Conservation (phyloP, 2,113 vertebrate species). For the Cinclus mexicanus region DNA sequence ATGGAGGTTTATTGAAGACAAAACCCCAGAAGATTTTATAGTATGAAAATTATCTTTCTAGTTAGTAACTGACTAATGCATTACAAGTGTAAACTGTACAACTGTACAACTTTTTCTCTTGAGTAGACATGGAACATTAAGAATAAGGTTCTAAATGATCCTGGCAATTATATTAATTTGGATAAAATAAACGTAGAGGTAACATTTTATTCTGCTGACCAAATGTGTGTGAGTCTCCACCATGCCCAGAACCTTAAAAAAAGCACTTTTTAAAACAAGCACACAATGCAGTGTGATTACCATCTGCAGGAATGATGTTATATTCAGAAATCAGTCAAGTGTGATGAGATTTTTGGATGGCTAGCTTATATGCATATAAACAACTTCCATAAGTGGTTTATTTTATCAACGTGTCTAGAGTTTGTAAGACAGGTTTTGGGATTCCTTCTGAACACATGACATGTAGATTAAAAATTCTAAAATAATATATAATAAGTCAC, state of each 20-base stretch:
- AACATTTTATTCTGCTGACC: background rate
- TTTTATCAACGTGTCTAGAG: background rate
- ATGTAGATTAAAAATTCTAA: background rate
- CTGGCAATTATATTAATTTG: background rate
- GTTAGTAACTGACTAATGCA: background rate
- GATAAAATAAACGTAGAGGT: background rate
- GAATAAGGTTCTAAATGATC: background rate
- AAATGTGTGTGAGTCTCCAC: background rate
- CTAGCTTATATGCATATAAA: background rate
- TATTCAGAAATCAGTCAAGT: background rate
- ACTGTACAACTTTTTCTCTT: background rate
- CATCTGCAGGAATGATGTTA: background rate
- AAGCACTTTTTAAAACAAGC: background rate
- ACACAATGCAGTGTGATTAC: background rate
- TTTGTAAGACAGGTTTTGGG: background rate
- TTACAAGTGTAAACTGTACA: background rate
- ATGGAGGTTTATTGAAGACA: background rate
- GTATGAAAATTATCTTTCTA: background rate
- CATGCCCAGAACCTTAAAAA: background rate
- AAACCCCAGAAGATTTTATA: background rate
- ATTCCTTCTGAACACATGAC: background rate
- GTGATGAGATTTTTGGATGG: background rate
- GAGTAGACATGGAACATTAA: background rate
- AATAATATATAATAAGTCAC: accelerated
- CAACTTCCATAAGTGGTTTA: background rate